Percentiles rank a stretch among this genome's conserved stretches.
Conservation (phyloP, 2,113 vertebrate genomes). For the Felis chaus region DNA sequence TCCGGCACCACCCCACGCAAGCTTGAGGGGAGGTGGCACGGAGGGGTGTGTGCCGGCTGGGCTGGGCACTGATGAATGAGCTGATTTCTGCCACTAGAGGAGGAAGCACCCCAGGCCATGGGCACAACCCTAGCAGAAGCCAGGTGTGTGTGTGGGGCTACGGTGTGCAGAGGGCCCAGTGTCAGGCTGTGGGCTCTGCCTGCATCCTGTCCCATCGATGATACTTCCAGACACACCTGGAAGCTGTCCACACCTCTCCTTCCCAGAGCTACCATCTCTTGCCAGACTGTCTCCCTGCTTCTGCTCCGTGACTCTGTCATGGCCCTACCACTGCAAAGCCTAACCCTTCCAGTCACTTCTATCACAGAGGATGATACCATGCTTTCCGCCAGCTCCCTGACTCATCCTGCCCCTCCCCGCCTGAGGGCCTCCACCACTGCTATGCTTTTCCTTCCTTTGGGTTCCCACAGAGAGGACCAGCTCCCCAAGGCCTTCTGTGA, state of each 20-base stretch:
- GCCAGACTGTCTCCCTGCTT: not conserved
- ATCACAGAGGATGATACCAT: not conserved
- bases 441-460: not conserved
- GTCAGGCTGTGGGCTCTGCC: not conserved
- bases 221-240: not conserved
- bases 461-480: not conserved
- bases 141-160: not conserved
- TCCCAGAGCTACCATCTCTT: not conserved
- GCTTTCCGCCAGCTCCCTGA: not conserved
- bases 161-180: not conserved
- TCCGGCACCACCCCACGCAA: rapidly evolving
- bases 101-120: not conserved
- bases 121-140: not conserved
- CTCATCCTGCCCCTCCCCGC: not conserved
- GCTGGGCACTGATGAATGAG: not conserved
- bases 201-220: too few species aligned
- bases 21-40: not conserved
- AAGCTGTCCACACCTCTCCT: not conserved
- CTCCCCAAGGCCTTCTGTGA: not conserved
- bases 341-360: not conserved
- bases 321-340: not conserved
- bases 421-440: not conserved
- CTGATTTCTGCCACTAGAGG: not conserved
- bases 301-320: not conserved
- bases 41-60: not conserved